Conservation (phyloP, 2,113 vertebrate genomes). For the Xenus cinereus region DNA sequence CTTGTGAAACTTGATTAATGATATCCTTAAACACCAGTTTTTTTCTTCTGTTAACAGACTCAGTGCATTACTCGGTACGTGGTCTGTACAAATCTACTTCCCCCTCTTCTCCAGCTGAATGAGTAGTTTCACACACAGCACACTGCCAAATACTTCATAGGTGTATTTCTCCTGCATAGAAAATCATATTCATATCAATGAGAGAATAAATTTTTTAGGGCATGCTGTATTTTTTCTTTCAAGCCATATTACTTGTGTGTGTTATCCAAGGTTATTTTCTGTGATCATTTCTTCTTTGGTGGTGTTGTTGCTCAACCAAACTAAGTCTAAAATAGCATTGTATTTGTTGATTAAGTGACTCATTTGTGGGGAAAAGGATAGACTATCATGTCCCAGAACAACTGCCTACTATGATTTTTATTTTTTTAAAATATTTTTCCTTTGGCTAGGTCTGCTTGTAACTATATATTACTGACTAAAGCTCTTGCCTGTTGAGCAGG, state of each 20-base stretch:
- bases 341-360: background rate
- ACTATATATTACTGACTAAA: background rate
- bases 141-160: background rate
- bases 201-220: background rate
- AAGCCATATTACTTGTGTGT: background rate
- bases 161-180: background rate
- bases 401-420: background rate
- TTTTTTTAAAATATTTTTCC: background rate
- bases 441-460: background rate
- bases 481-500: background rate
- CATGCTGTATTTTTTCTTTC: constrained; percentile 16
- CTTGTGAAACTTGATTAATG: background rate
- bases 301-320: background rate
- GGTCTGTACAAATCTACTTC: background rate
- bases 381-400: background rate
- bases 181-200: background rate
- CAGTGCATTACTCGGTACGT: background rate
- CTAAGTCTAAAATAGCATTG: background rate
- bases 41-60: background rate
- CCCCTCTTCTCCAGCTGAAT: background rate
- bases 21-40: background rate
- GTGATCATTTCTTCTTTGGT: background rate
- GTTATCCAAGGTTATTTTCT: constrained; percentile 12
- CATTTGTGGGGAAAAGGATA: background rate
- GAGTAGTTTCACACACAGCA: background rate